Percentiles rank a stretch among this genome's conserved stretches.
These are phyloP conservation scores for Cataglyphis altisquamis DNA, from an alignment of 2,888 invertebrate species.

Conservation along the genomic window DNA sequence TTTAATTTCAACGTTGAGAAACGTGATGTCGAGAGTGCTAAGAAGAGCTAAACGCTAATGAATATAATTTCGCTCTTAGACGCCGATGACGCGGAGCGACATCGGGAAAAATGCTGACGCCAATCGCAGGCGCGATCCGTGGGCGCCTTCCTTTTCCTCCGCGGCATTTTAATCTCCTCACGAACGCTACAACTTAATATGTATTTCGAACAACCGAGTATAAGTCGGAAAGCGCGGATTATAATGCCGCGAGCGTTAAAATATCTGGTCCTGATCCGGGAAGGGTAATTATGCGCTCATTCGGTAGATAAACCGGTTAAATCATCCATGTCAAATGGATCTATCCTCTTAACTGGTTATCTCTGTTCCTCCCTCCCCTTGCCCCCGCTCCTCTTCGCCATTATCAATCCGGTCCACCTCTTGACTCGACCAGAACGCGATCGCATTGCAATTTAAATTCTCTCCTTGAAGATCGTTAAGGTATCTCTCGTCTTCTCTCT, in stretches of 20 bases:
- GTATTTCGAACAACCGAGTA: not conserved
- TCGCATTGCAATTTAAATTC: conserved; percentile 37
- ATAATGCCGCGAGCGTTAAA: conserved; percentile 30
- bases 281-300: conserved; percentile 38
- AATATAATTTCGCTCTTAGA: conserved; percentile 27
- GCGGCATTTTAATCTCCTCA: conserved; percentile 6
- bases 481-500: not conserved
- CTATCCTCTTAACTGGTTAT: conserved; percentile 45
- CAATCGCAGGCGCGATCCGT: not conserved
- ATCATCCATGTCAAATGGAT: conserved; percentile 34
- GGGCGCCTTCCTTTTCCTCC: not conserved
- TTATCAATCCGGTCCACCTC: conserved; percentile 45
- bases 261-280: conserved; percentile 13
- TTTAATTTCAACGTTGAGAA: conserved; percentile 39
- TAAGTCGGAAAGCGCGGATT: conserved; percentile 12
- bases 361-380: not conserved
- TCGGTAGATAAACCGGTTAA: conserved; percentile 43
- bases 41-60: conserved; percentile 22
- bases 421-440: conserved; percentile 28
- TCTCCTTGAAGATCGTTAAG: conserved; percentile 36
- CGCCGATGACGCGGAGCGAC: not conserved
- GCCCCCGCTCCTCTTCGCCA: not conserved
- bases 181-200: conserved; percentile 19
- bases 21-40: not conserved
- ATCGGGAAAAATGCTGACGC: conserved; percentile 20